Percentiles rank a stretch among this genome's conserved stretches.
Conservation (phyloP, 2,797 vertebrate genomes). For the Anniella stebbinsi region DNA sequence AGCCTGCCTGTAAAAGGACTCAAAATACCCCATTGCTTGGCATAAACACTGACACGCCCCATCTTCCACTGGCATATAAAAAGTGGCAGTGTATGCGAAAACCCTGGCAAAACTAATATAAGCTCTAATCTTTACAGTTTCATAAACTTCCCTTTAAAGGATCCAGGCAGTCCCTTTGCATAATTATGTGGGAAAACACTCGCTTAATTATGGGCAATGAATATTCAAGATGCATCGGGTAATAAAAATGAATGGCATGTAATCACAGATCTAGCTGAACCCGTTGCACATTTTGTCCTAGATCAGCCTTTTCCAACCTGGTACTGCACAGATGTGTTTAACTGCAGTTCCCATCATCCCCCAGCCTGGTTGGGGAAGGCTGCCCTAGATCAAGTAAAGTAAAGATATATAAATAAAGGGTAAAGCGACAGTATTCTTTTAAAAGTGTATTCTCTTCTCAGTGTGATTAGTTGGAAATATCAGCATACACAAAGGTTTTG, state of each 20-base stretch:
- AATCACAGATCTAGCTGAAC: constrained; percentile 41
- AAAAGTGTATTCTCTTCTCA: background rate
- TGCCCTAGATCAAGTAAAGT: constrained; percentile 20
- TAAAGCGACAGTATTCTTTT: background rate
- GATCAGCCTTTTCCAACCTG: background rate
- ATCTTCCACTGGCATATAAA: background rate
- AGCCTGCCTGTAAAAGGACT: background rate
- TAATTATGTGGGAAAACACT: background rate
- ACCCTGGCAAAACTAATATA: background rate
- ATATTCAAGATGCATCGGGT: background rate
- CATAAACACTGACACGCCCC: background rate
- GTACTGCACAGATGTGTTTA: background rate
- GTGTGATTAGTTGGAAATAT: background rate
- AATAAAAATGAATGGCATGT: constrained; percentile 7
- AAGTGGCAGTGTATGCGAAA: background rate
- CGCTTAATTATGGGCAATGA: background rate
- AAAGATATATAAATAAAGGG: constrained; percentile 40
- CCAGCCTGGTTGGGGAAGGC: too few relatives aligned
- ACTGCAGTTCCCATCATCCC: too few relatives aligned
- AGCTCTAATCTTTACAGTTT: background rate
- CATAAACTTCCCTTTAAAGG: background rate
- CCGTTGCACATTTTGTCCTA: constrained; percentile 38
- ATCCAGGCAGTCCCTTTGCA: background rate
- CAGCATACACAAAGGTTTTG: background rate
- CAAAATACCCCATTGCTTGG: background rate